Conservation (phyloP, 1,140 invertebrate species). For the Drosophila miranda region DNA sequence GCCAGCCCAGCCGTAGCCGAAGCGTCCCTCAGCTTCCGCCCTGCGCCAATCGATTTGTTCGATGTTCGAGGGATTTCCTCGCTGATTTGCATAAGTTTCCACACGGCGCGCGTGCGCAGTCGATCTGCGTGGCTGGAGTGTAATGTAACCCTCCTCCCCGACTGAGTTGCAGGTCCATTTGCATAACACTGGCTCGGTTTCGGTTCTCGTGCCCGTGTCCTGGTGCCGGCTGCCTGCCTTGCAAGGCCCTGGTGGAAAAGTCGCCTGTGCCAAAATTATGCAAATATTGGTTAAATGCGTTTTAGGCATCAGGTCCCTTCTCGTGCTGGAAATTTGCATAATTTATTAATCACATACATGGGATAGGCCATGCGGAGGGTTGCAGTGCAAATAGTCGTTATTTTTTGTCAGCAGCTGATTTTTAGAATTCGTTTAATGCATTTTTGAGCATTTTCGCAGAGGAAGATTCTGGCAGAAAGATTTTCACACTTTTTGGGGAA, state of each 20-base stretch:
- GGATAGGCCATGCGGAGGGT: slow-evolving; percentile 29
- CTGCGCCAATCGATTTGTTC: slow-evolving; percentile 57
- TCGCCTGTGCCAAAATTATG: slow-evolving; percentile 78
- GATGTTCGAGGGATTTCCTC: slow-evolving; percentile 44
- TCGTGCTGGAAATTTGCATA: slow-evolving; percentile 65
- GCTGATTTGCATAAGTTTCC: slow-evolving; percentile 71
- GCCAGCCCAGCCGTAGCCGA: too few relatives aligned
- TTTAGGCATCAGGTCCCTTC: slow-evolving; percentile 60
- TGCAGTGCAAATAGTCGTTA: slow-evolving; percentile 49
- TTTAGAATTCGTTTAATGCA: slow-evolving; percentile 56
- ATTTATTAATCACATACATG: slow-evolving; percentile 49
- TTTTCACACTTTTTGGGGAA: slow-evolving; percentile 61
- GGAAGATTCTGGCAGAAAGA: slow-evolving; percentile 29
- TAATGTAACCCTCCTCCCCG: slow-evolving; percentile 38
- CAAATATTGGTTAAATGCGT: slow-evolving; percentile 78
- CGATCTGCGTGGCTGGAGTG: slow-evolving; percentile 15
- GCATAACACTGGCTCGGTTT: slow-evolving; percentile 66
- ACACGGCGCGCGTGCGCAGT: slow-evolving; percentile 62
- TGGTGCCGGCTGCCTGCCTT: slow-evolving; percentile 1
- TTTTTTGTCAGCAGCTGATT: slow-evolving; percentile 66
- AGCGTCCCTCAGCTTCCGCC: slow-evolving; percentile 18
- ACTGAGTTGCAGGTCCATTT: slow-evolving; percentile 69
- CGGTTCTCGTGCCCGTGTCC: background rate
- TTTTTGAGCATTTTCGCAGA: slow-evolving; percentile 42
- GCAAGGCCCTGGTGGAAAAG: slow-evolving; percentile 40